Evolutionary conservation across 2,888 invertebrate genomes (phyloP).

Genomic region (Brenthis daphne): DNA sequence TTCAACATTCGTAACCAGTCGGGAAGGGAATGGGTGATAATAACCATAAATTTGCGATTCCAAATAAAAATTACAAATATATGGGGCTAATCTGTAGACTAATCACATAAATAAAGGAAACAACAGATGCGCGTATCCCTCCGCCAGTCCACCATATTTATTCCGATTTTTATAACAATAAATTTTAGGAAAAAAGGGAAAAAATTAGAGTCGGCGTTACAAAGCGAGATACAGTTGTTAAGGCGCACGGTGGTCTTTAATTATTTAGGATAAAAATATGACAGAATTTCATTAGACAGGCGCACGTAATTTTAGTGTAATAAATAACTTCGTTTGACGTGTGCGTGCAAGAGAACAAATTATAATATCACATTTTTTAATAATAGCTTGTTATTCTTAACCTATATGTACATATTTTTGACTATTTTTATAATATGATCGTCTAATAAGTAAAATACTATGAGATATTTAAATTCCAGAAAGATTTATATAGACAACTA

Average conservation of each 20-base stretch:
- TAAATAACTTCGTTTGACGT: conserved; percentile 60
- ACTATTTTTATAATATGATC: conserved; percentile 1
- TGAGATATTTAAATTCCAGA: no score
- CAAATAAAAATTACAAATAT: conserved; percentile 66
- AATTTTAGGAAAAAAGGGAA: conserved; percentile 63
- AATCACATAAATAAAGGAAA: conserved; percentile 75
- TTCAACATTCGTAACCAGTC: conserved; percentile 42
- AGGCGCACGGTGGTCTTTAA: conserved; percentile 71
- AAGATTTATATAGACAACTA: no score
- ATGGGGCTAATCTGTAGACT: conserved; percentile 62
- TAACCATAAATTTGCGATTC: conserved; percentile 74
- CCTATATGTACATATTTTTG: conserved; percentile 1
- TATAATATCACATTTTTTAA: conserved; percentile 46
- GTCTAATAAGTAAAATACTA: background rate
- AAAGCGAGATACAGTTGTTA: conserved; percentile 72
- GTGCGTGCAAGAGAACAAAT: conserved; percentile 51
- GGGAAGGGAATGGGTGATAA: conserved; percentile 54
- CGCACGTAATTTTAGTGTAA: conserved; percentile 56
- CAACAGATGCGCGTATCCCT: conserved; percentile 69
- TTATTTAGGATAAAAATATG: conserved; percentile 73
- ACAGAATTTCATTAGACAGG: conserved; percentile 70
- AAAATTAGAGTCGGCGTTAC: conserved; percentile 63
- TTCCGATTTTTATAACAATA: conserved; percentile 72
- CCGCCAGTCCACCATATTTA: conserved; percentile 56
- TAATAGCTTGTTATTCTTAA: conserved; percentile 20